These are phyloP conservation scores for Epinotia ramella DNA, from an alignment of 2,888 invertebrate species.

Conservation along the genomic window DNA sequence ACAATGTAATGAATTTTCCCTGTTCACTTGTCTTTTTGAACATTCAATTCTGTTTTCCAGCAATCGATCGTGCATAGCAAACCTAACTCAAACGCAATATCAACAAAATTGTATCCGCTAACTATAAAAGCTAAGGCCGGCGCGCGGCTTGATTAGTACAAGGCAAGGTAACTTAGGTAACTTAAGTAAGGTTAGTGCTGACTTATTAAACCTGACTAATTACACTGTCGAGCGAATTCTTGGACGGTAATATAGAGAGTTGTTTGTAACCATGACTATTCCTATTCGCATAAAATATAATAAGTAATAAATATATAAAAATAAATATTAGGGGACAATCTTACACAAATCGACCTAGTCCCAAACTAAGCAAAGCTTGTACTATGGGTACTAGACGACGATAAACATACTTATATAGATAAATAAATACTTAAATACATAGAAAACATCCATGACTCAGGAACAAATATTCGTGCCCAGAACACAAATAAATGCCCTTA, in stretches of 20 bases:
- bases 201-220: constrained; percentile 42
- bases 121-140: constrained; percentile 19
- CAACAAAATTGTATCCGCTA: constrained; percentile 43
- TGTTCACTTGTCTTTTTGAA: too few relatives aligned
- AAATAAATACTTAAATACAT: too few relatives aligned
- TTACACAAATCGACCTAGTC: too few relatives aligned
- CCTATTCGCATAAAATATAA: background rate
- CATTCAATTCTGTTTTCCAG: background rate
- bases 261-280: background rate
- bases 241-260: constrained; percentile 5
- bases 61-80: constrained; percentile 47
- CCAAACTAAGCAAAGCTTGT: too few relatives aligned
- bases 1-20: too few relatives aligned
- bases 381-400: too few relatives aligned
- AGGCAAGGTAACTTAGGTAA: constrained; percentile 21
- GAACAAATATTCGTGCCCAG: too few relatives aligned
- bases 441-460: too few relatives aligned
- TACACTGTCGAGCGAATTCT: constrained; percentile 1
- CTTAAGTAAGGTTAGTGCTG: constrained; percentile 16
- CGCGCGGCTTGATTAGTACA: constrained; percentile 41
- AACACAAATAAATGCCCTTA: too few relatives aligned
- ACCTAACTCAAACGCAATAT: constrained; percentile 57
- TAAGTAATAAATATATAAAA: too few relatives aligned
- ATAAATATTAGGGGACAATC: too few relatives aligned
- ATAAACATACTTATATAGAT: too few relatives aligned